Evolutionary conservation across 2,888 invertebrate genomes (phyloP), one percentile per base, ranked within the genome.

Genomic region (Amaurobius ferox): DNA sequence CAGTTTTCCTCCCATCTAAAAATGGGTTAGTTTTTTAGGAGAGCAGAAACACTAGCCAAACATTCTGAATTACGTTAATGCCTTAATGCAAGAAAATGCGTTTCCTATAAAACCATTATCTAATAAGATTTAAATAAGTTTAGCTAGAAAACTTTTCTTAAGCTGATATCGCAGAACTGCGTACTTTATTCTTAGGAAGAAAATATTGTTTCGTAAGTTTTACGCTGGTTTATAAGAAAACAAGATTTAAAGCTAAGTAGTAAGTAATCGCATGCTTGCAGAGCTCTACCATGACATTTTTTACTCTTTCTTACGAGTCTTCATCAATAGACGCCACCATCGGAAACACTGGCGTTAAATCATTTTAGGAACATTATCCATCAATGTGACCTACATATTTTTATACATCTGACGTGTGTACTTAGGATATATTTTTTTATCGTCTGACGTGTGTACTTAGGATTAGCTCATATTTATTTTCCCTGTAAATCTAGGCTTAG

Each of bases 121-220:
- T 74, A 81, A 81, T 74, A 72, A 81, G 68, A 81, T 74, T 80
- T 73, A 72, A 79, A 74, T 68, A 67, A 68, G 39, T 68, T 39
- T 68, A n/a, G 0, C 29, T 2, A 26, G 73, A 66, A 73, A 80
- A 61, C 40, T 40, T 30, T 19, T 35, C 9, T 48, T 40, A n/a
- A n/a, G n/a, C n/a, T n/a, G n/a, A n/a, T n/a, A n/a, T n/a, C 44
- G 6, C 78, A 13, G 44, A 67, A 74, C 73, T 73, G 35, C 35
- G 35, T 80, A 40, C 55, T 73, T 73, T 61, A 74, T 29, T 72
- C n/a, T 26, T 23, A 35, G 19, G 16, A 5, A 62, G 72, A 44
- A 73, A 66, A 71, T 73, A 80, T 73, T 28, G 29, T 72, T 64
- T 67, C 13, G 29, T 13, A 80, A 35, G 66, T 72, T 79, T 26